Conservation (phyloP, 2,113 vertebrate genomes). For the Halcyon malimbica region DNA sequence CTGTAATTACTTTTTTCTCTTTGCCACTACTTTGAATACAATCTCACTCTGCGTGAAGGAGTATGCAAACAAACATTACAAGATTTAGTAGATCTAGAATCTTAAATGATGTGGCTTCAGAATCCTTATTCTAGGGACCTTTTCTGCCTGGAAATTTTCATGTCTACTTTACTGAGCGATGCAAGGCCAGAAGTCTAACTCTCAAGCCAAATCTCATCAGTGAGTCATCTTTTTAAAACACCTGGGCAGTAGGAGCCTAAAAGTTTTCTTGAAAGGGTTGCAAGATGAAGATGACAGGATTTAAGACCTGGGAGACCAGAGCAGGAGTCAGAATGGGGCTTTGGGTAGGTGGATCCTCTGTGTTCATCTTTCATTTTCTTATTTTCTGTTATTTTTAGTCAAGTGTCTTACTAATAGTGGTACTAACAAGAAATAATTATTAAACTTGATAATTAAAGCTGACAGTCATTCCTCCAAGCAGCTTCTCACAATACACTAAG, state of each 20-base stretch:
- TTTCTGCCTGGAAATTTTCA: neutral
- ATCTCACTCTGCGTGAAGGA: neutral
- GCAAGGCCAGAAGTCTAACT: neutral
- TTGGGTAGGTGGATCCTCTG: neutral
- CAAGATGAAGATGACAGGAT: neutral
- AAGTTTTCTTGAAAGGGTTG: neutral
- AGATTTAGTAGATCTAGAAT: neutral
- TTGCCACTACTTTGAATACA: neutral
- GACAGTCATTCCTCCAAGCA: neutral
- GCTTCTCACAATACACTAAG: neutral
- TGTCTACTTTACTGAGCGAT: neutral
- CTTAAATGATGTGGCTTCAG: neutral
- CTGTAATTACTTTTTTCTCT: neutral
- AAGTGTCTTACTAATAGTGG: neutral
- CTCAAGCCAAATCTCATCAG: neutral
- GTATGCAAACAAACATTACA: neutral
- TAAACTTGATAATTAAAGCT: neutral
- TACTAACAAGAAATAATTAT: neutral
- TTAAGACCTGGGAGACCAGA: neutral
- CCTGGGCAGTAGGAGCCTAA: neutral
- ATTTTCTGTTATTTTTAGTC: neutral
- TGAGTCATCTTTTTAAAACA: neutral
- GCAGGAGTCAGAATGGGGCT: neutral
- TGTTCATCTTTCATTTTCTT: neutral
- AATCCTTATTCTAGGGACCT: neutral